Conservation (phyloP, 2,888 invertebrate genomes). For the Anoplius nigerrimus region DNA sequence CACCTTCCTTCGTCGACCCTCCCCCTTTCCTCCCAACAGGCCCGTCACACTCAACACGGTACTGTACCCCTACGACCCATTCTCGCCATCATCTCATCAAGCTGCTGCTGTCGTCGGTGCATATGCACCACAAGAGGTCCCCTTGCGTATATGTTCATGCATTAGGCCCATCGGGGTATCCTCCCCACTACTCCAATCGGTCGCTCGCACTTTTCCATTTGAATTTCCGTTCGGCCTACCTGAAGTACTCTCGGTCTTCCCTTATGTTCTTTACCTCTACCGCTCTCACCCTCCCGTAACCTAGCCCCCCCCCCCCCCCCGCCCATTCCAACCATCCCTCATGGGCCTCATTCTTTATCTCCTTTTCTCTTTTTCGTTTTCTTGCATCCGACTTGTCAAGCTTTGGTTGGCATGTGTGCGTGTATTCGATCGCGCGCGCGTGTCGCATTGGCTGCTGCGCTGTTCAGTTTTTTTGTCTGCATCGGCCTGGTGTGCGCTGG, state of each 20-base stretch:
- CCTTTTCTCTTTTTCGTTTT: slow-evolving; percentile 7
- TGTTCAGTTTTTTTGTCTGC: slow-evolving; percentile 28
- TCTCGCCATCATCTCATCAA: slow-evolving; percentile 43
- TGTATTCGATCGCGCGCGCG: slow-evolving; percentile 22
- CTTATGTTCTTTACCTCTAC: too few relatives aligned
- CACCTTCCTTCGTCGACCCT: slow-evolving; percentile 18
- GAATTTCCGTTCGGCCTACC: slow-evolving; percentile 56
- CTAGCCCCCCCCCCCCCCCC: slow-evolving; percentile 28
- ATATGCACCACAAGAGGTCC: slow-evolving; percentile 36
- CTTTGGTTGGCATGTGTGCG: slow-evolving; percentile 6
- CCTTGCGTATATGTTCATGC: slow-evolving; percentile 6
- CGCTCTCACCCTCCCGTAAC: slow-evolving; percentile 7
- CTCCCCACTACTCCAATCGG: slow-evolving; percentile 12
- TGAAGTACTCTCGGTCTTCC: slow-evolving; percentile 33
- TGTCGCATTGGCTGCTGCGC: slow-evolving; percentile 38
- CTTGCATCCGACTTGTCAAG: background rate
- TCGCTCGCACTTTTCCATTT: slow-evolving; percentile 48
- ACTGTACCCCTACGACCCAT: slow-evolving; percentile 30
- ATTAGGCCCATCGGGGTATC: slow-evolving; percentile 16
- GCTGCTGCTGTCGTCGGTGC: slow-evolving; percentile 34
- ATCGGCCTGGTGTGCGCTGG: slow-evolving; percentile 19
- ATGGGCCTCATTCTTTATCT: too few relatives aligned
- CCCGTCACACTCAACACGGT: slow-evolving; percentile 4
- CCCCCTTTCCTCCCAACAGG: slow-evolving; percentile 18
- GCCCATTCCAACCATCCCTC: too few relatives aligned